Evolutionary conservation across 2,797 vertebrate species (phyloP).

Genomic region (Argya squamiceps): DNA sequence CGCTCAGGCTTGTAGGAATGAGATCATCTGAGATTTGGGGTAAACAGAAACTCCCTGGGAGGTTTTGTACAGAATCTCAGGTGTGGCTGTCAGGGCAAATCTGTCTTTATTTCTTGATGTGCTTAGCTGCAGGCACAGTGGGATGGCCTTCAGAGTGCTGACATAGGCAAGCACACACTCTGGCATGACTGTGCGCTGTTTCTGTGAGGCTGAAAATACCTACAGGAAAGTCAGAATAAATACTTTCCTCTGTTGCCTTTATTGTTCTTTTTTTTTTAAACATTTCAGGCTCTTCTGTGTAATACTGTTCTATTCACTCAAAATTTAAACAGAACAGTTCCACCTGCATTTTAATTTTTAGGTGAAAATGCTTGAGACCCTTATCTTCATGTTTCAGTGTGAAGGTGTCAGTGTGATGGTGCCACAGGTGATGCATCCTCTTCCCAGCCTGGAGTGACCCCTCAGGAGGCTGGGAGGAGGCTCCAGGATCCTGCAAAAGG

Average conservation of each 20-base stretch:
- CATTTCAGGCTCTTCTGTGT: background rate
- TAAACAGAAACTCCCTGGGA: background rate
- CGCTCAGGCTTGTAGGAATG: background rate
- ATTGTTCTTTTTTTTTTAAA: fast-evolving
- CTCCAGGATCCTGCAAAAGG: background rate
- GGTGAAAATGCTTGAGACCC: background rate
- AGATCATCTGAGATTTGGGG: background rate
- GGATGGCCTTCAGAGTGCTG: background rate
- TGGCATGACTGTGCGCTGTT: background rate
- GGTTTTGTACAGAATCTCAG: background rate
- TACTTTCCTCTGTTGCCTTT: background rate
- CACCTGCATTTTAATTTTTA: background rate
- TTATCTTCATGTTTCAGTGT: fast-evolving
- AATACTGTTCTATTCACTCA: background rate
- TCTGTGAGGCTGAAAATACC: background rate
- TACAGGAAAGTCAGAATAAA: background rate
- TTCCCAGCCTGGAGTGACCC: fast-evolving
- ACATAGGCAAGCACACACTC: background rate
- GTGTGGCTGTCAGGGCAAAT: background rate
- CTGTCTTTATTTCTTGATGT: fast-evolving
- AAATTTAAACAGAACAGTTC: background rate
- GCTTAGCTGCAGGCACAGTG: background rate
- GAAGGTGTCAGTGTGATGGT: background rate
- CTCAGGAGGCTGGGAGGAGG: background rate
- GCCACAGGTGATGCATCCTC: fast-evolving